Evolutionary conservation across 64 coral and sea anemone species (phyloP).

Genomic region (Stichodactyla helianthus): DNA sequence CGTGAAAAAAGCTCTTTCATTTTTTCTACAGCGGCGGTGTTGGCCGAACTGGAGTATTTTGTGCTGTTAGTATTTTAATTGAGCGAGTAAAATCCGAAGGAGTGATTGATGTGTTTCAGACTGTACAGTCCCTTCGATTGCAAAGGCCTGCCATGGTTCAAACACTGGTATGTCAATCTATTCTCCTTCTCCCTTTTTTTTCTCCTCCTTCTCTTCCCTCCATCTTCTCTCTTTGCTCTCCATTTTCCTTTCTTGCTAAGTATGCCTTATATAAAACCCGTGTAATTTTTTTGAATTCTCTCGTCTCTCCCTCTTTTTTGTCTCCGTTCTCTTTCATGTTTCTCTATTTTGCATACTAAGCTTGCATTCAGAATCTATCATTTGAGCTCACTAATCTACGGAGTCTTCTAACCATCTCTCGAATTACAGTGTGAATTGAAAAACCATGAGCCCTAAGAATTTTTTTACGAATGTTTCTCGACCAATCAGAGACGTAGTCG

Average conservation of each 20-base stretch:
- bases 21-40: constrained; percentile 73
- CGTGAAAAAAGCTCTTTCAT: neutral
- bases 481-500: too few relatives aligned
- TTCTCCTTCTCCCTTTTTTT: neutral
- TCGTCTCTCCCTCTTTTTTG: too few relatives aligned
- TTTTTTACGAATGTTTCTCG: too few relatives aligned
- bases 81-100: constrained; percentile 90
- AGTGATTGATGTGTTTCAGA: constrained; percentile 97
- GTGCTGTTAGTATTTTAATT: constrained; percentile 84
- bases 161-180: constrained; percentile 59
- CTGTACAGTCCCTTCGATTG: constrained; percentile 76
- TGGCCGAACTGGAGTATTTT: constrained; percentile 91
- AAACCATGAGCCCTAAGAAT: too few relatives aligned
- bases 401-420: too few relatives aligned
- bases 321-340: too few relatives aligned
- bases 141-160: constrained; percentile 97
- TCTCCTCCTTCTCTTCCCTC: neutral
- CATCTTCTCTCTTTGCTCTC: too few relatives aligned
- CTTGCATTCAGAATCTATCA: neutral
- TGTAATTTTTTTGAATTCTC: too few relatives aligned
- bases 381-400: too few relatives aligned
- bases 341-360: neutral
- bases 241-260: too few relatives aligned
- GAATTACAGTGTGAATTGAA: too few relatives aligned
- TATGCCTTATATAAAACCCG: too few relatives aligned